Percentiles rank a stretch among this genome's conserved stretches.
phyloP scores from a whole-genome alignment of 2,113 vertebrate species.

The Triplophysa siluroides region DNA sequence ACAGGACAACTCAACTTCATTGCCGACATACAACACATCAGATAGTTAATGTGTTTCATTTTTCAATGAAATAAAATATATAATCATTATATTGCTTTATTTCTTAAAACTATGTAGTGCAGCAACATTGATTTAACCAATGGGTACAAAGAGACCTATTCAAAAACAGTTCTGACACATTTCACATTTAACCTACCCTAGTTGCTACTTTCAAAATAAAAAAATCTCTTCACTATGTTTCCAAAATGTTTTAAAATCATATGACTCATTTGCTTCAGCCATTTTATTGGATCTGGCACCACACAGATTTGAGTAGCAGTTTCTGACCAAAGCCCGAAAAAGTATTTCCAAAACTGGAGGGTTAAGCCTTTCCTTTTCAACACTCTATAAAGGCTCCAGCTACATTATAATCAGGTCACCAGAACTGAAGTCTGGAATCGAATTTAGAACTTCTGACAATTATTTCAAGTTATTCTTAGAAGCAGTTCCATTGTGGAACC shows the following conservation, averaged over 20 bases:
- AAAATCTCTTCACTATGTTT: neutral
- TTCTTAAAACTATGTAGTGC: too few species aligned
- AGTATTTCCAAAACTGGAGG: constrained; percentile 5
- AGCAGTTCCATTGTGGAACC: neutral
- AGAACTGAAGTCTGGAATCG: constrained; percentile 8
- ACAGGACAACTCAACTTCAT: neutral
- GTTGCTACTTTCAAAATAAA: neutral
- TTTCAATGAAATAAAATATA: too few species aligned
- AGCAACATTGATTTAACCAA: too few species aligned
- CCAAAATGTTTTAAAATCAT: neutral
- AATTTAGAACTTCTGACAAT: constrained; percentile 12
- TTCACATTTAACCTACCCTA: neutral
- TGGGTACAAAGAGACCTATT: neutral
- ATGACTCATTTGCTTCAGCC: neutral
- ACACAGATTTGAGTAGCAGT: neutral
- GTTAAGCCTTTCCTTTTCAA: neutral
- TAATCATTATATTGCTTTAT: too few species aligned
- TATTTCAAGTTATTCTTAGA: neutral
- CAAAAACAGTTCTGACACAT: too few species aligned
- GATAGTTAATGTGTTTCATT: too few species aligned
- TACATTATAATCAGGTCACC: constrained; percentile 16
- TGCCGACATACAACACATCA: too few species aligned
- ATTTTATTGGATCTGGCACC: constrained; percentile 4
- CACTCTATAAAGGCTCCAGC: constrained; percentile 11
- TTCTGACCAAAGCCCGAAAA: constrained; percentile 13